These are phyloP conservation scores for Amia ocellicauda DNA, from an alignment of 2,113 vertebrate genomes.

Conservation along the genomic window DNA sequence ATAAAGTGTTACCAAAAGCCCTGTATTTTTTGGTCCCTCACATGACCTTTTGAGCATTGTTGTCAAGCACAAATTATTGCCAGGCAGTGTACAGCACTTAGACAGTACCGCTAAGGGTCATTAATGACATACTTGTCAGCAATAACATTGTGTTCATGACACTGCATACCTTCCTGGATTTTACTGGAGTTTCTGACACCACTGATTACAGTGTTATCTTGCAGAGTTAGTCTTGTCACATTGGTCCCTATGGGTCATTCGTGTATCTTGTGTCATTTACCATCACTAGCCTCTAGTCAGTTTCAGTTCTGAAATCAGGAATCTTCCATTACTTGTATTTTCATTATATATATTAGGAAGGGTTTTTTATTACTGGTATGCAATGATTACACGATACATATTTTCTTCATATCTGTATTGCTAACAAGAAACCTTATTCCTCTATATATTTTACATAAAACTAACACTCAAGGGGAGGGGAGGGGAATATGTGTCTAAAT, in stretches of 20 bases:
- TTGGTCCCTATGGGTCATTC: neutral
- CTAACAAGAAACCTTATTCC: no score
- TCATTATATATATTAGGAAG: no score
- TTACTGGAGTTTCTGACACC: constrained; percentile 2
- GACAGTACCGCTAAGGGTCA: constrained; percentile 1
- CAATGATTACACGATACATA: no score
- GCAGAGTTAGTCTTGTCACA: neutral
- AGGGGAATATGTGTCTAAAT: no score
- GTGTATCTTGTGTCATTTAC: neutral
- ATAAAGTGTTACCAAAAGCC: no score
- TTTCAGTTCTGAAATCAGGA: neutral
- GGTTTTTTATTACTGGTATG: no score
- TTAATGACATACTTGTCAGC: neutral
- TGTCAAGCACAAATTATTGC: neutral
- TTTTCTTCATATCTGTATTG: no score
- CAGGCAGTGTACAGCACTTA: neutral
- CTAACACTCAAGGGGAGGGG: no score
- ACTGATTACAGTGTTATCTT: neutral
- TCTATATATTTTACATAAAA: no score
- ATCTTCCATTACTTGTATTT: no score
- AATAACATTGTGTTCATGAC: neutral
- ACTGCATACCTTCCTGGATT: neutral
- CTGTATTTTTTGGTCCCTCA: neutral
- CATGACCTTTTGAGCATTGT: neutral
- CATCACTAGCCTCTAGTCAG: neutral